Evolutionary conservation across 1,140 invertebrate genomes (phyloP).

Genomic region (Leptinotarsa texana): DNA sequence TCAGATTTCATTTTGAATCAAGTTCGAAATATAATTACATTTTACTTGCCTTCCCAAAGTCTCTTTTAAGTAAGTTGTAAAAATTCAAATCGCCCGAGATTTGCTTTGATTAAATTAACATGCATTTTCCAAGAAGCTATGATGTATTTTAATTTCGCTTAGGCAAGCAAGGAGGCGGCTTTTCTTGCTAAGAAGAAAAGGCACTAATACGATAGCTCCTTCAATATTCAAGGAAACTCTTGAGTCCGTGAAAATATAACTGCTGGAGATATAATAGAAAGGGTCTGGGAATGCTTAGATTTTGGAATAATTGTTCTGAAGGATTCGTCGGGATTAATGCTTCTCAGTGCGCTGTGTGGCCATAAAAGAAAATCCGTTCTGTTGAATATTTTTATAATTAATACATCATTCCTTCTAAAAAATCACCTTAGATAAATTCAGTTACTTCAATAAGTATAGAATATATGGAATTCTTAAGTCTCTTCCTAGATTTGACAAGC

Average conservation of each 20-base stretch:
- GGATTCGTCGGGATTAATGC: too few relatives aligned
- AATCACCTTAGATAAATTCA: too few relatives aligned
- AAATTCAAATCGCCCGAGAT: slow-evolving; percentile 19
- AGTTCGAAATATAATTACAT: neutral
- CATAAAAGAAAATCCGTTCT: too few relatives aligned
- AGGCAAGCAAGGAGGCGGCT: slow-evolving; percentile 10
- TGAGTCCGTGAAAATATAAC: neutral
- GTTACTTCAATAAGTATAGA: too few relatives aligned
- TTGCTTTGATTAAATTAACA: slow-evolving; percentile 22
- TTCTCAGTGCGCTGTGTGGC: too few relatives aligned
- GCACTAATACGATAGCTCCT: slow-evolving; percentile 14
- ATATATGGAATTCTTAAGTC: too few relatives aligned
- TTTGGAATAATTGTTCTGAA: too few relatives aligned
- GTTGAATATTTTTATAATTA: too few relatives aligned
- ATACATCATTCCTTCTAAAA: too few relatives aligned
- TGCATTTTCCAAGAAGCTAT: slow-evolving; percentile 15
- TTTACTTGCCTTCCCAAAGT: neutral
- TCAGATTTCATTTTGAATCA: neutral
- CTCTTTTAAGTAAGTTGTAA: slow-evolving; percentile 12
- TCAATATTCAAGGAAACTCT: slow-evolving; percentile 14
- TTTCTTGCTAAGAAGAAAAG: neutral
- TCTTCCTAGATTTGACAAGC: too few relatives aligned
- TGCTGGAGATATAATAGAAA: slow-evolving; percentile 3
- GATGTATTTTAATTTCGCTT: slow-evolving; percentile 16
- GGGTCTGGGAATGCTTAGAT: neutral